Conservation (phyloP, 2,113 vertebrate genomes). For the Stercorarius parasiticus region DNA sequence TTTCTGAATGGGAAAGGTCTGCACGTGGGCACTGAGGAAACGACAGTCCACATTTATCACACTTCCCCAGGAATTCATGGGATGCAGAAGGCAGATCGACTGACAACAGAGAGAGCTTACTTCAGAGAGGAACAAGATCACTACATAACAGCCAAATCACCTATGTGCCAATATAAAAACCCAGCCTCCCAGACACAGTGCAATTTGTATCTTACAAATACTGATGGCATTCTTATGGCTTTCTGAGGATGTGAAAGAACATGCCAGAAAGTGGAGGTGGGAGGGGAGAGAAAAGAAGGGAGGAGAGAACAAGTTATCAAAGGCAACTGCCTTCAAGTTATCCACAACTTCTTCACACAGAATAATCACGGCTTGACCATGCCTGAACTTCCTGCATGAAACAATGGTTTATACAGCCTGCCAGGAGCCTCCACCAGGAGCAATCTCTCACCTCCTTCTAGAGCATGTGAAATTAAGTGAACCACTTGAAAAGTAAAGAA, state of each 20-base stretch:
- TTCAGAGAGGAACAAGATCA: not conserved
- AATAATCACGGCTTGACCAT: not conserved
- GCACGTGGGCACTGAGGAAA: fast-evolving
- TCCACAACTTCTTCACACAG: not conserved
- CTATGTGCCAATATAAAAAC: not conserved
- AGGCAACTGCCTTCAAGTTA: not conserved
- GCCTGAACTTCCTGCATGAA: not conserved
- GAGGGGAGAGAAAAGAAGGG: not conserved
- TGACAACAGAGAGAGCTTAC: not conserved
- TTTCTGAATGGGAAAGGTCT: fast-evolving
- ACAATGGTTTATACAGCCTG: not conserved
- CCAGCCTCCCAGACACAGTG: not conserved
- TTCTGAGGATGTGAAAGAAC: not conserved
- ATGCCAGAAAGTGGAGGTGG: not conserved
- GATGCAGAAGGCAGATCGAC: not conserved
- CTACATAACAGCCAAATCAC: not conserved
- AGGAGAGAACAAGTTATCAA: not conserved
- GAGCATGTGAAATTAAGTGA: not conserved
- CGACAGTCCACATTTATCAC: fast-evolving
- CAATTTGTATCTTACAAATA: not conserved
- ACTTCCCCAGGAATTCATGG: not conserved
- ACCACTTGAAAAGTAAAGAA: slow-evolving; percentile 2
- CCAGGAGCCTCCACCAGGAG: not conserved
- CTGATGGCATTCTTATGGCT: not conserved
- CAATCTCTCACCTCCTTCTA: not conserved